Evolutionary conservation across 1,140 invertebrate species (phyloP), one percentile per base, ranked within the genome.

Genomic region (Cylas formicarius): DNA sequence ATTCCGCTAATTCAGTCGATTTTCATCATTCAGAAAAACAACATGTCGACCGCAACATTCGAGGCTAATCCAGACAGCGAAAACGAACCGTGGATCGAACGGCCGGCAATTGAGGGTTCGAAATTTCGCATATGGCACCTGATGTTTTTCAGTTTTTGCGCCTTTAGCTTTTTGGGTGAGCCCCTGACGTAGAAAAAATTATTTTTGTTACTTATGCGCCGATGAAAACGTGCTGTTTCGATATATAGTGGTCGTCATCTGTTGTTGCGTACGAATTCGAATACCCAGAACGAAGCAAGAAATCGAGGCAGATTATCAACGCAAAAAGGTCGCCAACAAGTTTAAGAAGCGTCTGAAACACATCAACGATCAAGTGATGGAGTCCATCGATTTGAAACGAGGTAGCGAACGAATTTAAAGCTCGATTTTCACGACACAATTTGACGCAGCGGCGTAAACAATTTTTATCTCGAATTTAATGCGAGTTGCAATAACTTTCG

Each of bases 231-330:
- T 37, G 7, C 7, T 21, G 14, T 22, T 32, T 14, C 37, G 24
- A 18, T 36, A 37, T 67, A 1, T 29, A 80, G 78, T 84, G 32
- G 80, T 92, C 40, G 76, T 86, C 49, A 61, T 91, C 32, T 92
- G 88, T 57, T 92, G 89, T 57, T 90, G 89, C 55, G 75, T 89
- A 33, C 80, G 82, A 40, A 88, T 90, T 59, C 76, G 90, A 19
- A 83, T 94, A 52, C 90, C 90, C 2, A 73, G 89, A 17, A 93
- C 89, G 0, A 93, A 92, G 61, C 89, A 93, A 66, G 87, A 93
- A 65, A 93, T 94, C 34, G 88, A 93, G 63, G 88, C 86, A 1
- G 86, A 94, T 67, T 90, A 86, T 65, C 77, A 86, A 49, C 71
- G 90, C 3, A 82, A 86, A 54, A 82, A 83, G 62, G 78, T 94